phyloP scores from a whole-genome alignment of 2,797 vertebrate species.

The Cirrhinus mrigala region DNA sequence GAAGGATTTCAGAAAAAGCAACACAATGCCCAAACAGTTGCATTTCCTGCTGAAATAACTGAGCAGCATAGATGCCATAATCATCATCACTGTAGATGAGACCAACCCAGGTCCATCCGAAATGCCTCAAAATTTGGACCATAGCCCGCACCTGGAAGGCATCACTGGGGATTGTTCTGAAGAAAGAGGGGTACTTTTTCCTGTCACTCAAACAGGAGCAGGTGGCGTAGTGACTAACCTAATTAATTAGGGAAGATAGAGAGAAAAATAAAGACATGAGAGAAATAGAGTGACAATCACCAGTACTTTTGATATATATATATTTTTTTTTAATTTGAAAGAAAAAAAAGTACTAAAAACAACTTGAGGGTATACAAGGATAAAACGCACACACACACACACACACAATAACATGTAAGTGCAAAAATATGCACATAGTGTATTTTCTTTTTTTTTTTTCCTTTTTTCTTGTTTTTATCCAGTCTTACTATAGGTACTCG shows the following conservation, averaged over 20 bases:
- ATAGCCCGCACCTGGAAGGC: background rate
- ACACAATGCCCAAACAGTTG: constrained; percentile 59
- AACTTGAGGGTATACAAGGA: no score
- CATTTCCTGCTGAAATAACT: constrained; percentile 62
- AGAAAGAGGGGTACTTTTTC: constrained; percentile 10
- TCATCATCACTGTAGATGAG: constrained; percentile 63
- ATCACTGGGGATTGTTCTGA: constrained; percentile 8
- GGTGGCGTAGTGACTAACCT: background rate
- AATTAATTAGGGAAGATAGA: background rate
- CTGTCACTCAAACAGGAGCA: constrained; percentile 12
- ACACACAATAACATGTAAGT: no score
- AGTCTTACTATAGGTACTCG: background rate
- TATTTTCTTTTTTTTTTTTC: no score
- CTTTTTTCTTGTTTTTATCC: no score
- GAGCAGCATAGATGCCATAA: constrained; percentile 72
- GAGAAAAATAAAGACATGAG: background rate
- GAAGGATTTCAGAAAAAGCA: background rate
- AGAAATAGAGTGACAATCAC: background rate
- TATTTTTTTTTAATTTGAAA: background rate
- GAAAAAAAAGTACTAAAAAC: background rate
- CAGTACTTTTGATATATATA: background rate
- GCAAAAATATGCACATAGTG: no score
- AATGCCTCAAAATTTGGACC: background rate
- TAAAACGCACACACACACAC: no score
- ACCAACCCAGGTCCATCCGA: constrained; percentile 74